Conservation (phyloP, 1,140 invertebrate species). For the Mesaphorura yosii region DNA sequence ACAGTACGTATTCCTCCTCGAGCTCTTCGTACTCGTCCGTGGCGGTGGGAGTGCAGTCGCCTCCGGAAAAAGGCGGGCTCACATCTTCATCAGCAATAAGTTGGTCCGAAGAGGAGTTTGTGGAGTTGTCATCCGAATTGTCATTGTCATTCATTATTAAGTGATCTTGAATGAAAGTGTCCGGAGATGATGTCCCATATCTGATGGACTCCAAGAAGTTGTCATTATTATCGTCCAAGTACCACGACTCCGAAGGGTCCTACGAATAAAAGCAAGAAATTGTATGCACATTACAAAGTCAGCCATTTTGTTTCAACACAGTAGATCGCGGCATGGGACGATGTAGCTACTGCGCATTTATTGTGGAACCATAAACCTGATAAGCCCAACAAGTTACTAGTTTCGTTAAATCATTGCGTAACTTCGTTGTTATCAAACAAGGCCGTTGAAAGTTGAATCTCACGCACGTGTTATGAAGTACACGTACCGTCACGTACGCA, state of each 20-base stretch:
- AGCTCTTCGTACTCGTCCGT: neutral
- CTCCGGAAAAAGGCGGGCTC: neutral
- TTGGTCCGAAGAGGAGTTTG: conserved; percentile 15
- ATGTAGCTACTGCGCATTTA: no score
- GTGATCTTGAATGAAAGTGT: neutral
- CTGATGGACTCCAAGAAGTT: conserved; percentile 30
- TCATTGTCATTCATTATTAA: neutral
- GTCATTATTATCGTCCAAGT: conserved; percentile 24
- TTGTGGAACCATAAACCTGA: no score
- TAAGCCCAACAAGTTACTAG: no score
- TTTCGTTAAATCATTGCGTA: no score
- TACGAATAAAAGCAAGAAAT: no score
- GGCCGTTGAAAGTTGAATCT: no score
- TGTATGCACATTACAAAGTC: no score
- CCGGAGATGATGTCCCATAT: conserved; percentile 6
- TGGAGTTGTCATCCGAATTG: conserved; percentile 6
- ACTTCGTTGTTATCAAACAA: no score
- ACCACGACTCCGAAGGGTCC: conserved; percentile 19
- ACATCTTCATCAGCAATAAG: conserved; percentile 2
- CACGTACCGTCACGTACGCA: no score
- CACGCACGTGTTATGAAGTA: no score
- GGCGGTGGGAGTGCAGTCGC: neutral
- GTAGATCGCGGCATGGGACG: no score
- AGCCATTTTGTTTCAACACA: no score
- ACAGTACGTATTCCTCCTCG: conserved; percentile 4